Evolutionary conservation across 2,888 invertebrate genomes (phyloP).

Genomic region (Eristalinus aeneus): DNA sequence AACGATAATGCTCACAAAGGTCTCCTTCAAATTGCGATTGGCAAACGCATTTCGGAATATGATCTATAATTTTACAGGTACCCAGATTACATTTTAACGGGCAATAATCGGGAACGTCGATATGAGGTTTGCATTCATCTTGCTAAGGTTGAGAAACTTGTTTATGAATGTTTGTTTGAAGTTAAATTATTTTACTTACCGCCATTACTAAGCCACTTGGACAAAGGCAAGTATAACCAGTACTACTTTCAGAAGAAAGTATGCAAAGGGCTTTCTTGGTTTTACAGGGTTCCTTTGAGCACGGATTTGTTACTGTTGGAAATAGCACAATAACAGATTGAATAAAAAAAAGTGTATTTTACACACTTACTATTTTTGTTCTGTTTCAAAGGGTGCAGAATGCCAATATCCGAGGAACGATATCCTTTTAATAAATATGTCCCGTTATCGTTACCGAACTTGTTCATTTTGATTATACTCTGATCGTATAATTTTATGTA

Average conservation of each 20-base stretch:
- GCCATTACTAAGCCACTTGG: conserved; percentile 82
- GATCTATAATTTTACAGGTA: conserved; percentile 82
- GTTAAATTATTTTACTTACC: conserved; percentile 38
- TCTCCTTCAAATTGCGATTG: conserved; percentile 85
- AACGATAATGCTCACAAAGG: conserved; percentile 86
- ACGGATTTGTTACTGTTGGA: conserved; percentile 82
- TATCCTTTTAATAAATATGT: conserved; percentile 83
- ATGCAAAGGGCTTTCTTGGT: conserved; percentile 84
- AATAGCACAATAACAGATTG: not conserved
- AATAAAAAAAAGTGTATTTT: not conserved
- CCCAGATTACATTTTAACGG: conserved; percentile 84
- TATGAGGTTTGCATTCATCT: conserved; percentile 76
- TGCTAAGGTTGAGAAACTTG: conserved; percentile 35
- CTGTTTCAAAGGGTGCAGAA: conserved; percentile 86
- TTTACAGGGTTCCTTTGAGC: conserved; percentile 83
- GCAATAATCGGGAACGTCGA: conserved; percentile 80
- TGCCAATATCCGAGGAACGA: conserved; percentile 84
- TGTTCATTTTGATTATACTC: conserved; percentile 84
- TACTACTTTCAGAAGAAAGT: conserved; percentile 80
- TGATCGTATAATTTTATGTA: conserved; percentile 86
- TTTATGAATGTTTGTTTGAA: not conserved
- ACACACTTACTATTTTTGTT: conserved; percentile 81
- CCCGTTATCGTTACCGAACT: conserved; percentile 84
- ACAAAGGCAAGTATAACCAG: conserved; percentile 82
- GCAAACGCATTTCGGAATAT: conserved; percentile 85